phyloP scores from a whole-genome alignment of 2,797 vertebrate species.

The Hydrocynus forskahlii region DNA sequence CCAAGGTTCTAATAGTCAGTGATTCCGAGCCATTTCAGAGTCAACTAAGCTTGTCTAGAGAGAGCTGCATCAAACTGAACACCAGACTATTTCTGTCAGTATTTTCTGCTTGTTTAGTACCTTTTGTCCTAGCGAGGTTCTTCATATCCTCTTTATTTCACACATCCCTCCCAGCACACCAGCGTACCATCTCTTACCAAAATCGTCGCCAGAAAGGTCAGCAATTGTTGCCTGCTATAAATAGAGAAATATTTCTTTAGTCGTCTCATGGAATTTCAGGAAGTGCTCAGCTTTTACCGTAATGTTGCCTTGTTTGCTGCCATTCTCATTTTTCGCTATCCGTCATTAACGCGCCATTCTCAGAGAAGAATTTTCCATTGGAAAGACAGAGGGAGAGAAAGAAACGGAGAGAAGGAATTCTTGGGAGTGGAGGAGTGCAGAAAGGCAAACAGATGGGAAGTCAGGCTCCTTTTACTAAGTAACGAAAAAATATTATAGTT shows the following conservation, averaged over 20 bases:
- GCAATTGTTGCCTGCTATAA: slow-evolving; percentile 48
- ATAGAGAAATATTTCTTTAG: slow-evolving; percentile 36
- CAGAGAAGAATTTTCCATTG: slow-evolving; percentile 66
- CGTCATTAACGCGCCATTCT: slow-evolving; percentile 58
- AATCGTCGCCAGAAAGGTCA: slow-evolving; percentile 23
- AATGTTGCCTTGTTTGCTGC: slow-evolving; percentile 41
- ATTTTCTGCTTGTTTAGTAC: background rate
- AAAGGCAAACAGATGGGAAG: slow-evolving; percentile 29
- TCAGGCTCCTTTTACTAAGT: slow-evolving; percentile 52
- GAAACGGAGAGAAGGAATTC: slow-evolving; percentile 14
- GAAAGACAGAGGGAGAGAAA: slow-evolving; percentile 42
- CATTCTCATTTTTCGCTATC: slow-evolving; percentile 52
- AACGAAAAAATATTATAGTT: slow-evolving; percentile 54
- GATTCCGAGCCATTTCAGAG: background rate
- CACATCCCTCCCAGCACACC: background rate
- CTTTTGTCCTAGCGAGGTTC: slow-evolving; percentile 29
- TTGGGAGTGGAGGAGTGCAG: slow-evolving; percentile 19
- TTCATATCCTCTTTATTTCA: slow-evolving; percentile 41
- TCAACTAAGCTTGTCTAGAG: background rate
- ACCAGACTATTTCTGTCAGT: slow-evolving; percentile 6
- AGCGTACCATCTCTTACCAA: background rate
- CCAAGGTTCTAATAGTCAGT: background rate
- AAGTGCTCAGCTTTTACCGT: slow-evolving; percentile 47
- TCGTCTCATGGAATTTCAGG: slow-evolving; percentile 38
- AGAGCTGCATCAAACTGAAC: background rate